Percentiles rank a stretch among this genome's conserved stretches.
Evolutionary conservation across 2,888 invertebrate genomes (phyloP).

Genomic region (Dasysyrphus albostriatus): DNA sequence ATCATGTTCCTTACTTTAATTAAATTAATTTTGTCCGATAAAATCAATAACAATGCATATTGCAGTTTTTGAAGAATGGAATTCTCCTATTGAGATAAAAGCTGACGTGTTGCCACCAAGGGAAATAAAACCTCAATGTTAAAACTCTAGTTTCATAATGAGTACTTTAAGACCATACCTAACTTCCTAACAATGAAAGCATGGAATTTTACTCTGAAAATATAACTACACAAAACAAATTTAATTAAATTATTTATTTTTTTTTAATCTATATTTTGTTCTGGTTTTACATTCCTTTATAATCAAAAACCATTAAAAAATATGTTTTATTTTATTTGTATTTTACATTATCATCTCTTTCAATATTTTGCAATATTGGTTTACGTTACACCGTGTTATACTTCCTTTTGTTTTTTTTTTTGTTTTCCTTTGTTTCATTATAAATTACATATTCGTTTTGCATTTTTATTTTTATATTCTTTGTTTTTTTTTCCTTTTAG

Average conservation of each 20-base stretch:
- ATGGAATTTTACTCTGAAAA: background rate
- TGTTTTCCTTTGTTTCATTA: slow-evolving; percentile 69
- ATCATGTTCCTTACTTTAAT: too few relatives aligned
- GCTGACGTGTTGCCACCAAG: too few relatives aligned
- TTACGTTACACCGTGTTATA: slow-evolving; percentile 73
- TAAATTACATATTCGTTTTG: slow-evolving; percentile 76
- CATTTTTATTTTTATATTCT: slow-evolving; percentile 76
- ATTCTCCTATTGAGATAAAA: too few relatives aligned
- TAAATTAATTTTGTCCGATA: too few relatives aligned
- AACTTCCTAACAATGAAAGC: background rate
- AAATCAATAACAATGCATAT: too few relatives aligned
- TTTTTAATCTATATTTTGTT: slow-evolving; percentile 74
- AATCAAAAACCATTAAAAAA: slow-evolving; percentile 76
- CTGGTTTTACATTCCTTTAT: slow-evolving; percentile 76
- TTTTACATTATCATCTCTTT: slow-evolving; percentile 75
- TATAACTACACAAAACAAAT: slow-evolving; percentile 1
- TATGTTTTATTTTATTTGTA: slow-evolving; percentile 76
- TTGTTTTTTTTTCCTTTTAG: slow-evolving; percentile 77
- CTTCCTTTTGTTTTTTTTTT: slow-evolving; percentile 61
- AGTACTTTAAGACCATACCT: background rate
- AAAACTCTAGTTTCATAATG: too few relatives aligned
- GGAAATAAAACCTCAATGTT: too few relatives aligned
- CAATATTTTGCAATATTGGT: slow-evolving; percentile 75
- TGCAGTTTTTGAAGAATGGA: too few relatives aligned
- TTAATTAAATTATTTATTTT: slow-evolving; percentile 75